phyloP scores from a whole-genome alignment of 2,113 vertebrate species.

The Leucoraja erinaceus region DNA sequence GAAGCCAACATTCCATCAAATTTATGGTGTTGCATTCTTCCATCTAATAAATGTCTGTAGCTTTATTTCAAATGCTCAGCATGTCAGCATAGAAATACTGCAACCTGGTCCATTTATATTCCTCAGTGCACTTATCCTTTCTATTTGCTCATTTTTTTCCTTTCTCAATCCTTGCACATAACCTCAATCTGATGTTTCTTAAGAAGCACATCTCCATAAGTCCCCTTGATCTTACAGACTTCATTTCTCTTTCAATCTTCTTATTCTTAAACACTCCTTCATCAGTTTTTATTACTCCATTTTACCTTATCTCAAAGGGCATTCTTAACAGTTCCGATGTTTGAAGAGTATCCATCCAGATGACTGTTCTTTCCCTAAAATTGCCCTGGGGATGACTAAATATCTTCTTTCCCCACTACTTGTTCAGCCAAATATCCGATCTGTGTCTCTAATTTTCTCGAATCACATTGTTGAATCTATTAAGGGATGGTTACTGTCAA shows the following conservation, averaged over 20 bases:
- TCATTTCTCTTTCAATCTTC: neutral
- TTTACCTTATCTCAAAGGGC: neutral
- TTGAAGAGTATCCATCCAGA: neutral
- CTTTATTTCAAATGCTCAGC: neutral
- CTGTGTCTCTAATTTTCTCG: neutral
- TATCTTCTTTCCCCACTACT: neutral
- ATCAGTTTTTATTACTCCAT: neutral
- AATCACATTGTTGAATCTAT: neutral
- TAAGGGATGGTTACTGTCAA: neutral
- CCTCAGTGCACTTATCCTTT: neutral
- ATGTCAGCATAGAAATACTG: neutral
- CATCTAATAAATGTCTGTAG: neutral
- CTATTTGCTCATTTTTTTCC: neutral
- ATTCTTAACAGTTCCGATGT: neutral
- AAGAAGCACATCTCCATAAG: neutral
- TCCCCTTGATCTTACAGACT: neutral
- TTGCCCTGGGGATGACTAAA: neutral
- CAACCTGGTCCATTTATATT: constrained; percentile 3
- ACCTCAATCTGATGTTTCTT: neutral
- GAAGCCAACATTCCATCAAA: constrained; percentile 9
- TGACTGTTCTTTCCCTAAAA: neutral
- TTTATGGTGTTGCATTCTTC: neutral
- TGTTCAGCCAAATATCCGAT: neutral
- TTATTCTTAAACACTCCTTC: neutral
- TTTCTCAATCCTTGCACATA: neutral